Percentiles rank a stretch among this genome's conserved stretches.
These are phyloP conservation scores for Gnathonemus echidnorhynchus DNA, from an alignment of 2,113 vertebrate genomes.

Conservation along the genomic window DNA sequence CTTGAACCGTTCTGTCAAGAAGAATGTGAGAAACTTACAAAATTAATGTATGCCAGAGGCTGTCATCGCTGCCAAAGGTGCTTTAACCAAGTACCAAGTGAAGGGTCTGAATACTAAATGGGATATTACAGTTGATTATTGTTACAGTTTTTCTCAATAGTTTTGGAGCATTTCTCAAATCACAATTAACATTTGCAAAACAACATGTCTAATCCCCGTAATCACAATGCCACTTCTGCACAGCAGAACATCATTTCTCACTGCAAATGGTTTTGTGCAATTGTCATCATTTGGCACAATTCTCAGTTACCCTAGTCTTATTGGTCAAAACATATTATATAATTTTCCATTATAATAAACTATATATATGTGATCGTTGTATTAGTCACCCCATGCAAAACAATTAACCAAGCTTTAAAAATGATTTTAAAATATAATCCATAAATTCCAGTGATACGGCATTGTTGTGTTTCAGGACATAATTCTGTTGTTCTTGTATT, in stretches of 20 bases:
- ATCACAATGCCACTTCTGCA: too few relatives aligned
- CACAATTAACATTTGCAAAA: not conserved
- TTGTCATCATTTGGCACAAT: not conserved
- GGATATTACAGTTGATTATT: not conserved
- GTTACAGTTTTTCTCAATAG: not conserved
- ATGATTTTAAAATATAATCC: not conserved
- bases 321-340: not conserved
- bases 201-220: too few relatives aligned
- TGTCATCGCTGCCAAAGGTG: not conserved
- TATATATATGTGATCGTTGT: not conserved
- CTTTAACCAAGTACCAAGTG: not conserved
- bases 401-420: not conserved
- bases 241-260: too few relatives aligned
- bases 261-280: not conserved
- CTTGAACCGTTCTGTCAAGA: not conserved
- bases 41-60: not conserved
- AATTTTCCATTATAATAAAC: not conserved
- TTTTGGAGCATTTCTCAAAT: not conserved
- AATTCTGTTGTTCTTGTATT: not conserved
- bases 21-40: not conserved
- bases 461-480: not conserved
- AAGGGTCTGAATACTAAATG: not conserved
- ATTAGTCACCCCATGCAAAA: too few relatives aligned
- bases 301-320: not conserved
- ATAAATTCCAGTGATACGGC: not conserved